These are phyloP conservation scores for Lasioglossum pauxillum DNA, from an alignment of 2,888 invertebrate genomes.

Conservation along the genomic window DNA sequence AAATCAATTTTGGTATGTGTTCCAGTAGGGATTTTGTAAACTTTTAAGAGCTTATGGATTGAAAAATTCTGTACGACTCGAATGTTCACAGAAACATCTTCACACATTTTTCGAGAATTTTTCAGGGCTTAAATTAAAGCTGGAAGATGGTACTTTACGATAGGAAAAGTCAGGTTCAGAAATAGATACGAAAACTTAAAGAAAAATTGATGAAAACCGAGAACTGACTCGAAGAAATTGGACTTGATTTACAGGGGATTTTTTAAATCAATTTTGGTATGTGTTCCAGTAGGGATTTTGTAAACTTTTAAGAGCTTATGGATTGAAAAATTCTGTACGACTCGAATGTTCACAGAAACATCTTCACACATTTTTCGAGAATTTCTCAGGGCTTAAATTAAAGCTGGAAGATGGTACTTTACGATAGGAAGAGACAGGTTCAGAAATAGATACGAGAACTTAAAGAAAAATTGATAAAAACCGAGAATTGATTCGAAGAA, in stretches of 20 bases:
- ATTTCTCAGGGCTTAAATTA: not conserved
- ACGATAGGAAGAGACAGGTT: not conserved
- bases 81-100: not conserved
- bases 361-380: not conserved
- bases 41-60: rapidly evolving
- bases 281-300: not conserved
- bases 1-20: not conserved
- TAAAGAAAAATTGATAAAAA: not conserved
- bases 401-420: not conserved
- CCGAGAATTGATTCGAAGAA: not conserved
- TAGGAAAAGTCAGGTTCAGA: not conserved
- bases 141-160: not conserved
- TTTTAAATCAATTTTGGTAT: not conserved
- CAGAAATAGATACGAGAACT: not conserved
- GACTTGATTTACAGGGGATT: too few relatives aligned
- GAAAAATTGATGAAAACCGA: not conserved
- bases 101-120: not conserved
- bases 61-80: not conserved
- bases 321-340: not conserved
- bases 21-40: not conserved
- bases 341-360: not conserved
- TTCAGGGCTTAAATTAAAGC: not conserved
- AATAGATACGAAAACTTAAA: not conserved
- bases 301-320: rapidly evolving
- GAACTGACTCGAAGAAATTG: not conserved